These are phyloP conservation scores for Xyrauchen texanus DNA, from an alignment of 2,113 vertebrate genomes.

Conservation along the genomic window DNA sequence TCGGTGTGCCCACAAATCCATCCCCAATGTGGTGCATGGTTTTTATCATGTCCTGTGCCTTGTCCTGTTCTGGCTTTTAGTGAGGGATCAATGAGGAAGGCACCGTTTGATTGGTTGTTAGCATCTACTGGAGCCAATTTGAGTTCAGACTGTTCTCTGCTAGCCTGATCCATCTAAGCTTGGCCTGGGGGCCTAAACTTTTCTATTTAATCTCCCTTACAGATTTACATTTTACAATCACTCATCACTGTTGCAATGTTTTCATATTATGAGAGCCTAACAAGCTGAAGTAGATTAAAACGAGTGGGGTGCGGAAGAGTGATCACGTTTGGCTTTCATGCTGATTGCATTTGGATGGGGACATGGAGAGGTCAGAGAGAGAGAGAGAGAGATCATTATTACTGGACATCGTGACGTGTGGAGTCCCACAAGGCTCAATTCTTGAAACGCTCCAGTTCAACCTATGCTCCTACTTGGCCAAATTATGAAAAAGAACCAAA, in stretches of 20 bases:
- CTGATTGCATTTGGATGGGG: conserved; percentile 17
- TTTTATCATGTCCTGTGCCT: conserved; percentile 64
- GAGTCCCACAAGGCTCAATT: no score
- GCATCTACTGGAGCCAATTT: conserved; percentile 70
- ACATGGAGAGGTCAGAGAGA: conserved; percentile 9
- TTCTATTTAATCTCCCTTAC: conserved; percentile 69
- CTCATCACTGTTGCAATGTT: conserved; percentile 52
- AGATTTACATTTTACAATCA: conserved; percentile 71
- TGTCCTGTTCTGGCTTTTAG: conserved; percentile 64
- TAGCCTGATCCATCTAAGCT: conserved; percentile 63
- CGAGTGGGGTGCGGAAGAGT: conserved; percentile 14
- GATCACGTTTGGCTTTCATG: conserved; percentile 8
- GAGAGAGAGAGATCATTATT: background rate
- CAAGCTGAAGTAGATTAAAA: conserved; percentile 26
- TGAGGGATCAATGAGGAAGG: conserved; percentile 68
- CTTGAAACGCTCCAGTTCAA: no score
- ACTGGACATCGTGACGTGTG: no score
- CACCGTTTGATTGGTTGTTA: conserved; percentile 56
- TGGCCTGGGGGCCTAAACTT: conserved; percentile 63
- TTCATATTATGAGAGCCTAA: conserved; percentile 33
- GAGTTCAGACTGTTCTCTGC: conserved; percentile 65
- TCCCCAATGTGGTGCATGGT: conserved; percentile 53
- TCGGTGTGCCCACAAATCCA: background rate
- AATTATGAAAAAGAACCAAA: no score
- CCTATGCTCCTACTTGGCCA: no score